These are phyloP conservation scores for Parnassius smintheus DNA, from an alignment of 2,888 invertebrate species.

Conservation along the genomic window DNA sequence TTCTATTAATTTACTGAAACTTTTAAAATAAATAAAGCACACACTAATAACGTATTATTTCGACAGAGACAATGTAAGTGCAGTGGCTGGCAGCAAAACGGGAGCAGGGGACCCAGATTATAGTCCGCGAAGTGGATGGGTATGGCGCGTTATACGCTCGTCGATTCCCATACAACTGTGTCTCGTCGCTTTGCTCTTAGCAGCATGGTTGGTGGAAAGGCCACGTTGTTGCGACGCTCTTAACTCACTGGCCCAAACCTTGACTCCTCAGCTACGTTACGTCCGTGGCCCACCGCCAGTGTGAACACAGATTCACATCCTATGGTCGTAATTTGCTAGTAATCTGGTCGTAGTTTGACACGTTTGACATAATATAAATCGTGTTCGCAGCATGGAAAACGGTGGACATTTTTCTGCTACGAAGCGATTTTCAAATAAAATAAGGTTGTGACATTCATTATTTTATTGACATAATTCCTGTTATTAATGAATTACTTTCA, in stretches of 20 bases:
- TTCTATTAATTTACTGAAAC: too few relatives aligned
- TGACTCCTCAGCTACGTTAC: slow-evolving; percentile 90
- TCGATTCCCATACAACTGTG: slow-evolving; percentile 90
- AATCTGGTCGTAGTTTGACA: neutral
- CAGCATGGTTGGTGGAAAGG: slow-evolving; percentile 87
- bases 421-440: slow-evolving; percentile 6
- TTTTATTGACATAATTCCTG: slow-evolving; percentile 25
- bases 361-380: neutral
- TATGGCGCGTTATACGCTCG: slow-evolving; percentile 88
- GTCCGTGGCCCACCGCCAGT: slow-evolving; percentile 91
- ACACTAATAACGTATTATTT: slow-evolving; percentile 4
- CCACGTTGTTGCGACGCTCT: slow-evolving; percentile 90
- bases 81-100: slow-evolving; percentile 69
- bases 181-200: slow-evolving; percentile 86
- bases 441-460: slow-evolving; percentile 23
- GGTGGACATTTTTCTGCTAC: neutral
- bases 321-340: slow-evolving; percentile 4
- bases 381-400: neutral
- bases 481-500: slow-evolving; percentile 1
- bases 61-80: slow-evolving; percentile 48
- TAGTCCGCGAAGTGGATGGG: slow-evolving; percentile 81
- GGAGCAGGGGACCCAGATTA: slow-evolving; percentile 81
- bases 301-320: slow-evolving; percentile 32
- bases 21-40: too few relatives aligned
- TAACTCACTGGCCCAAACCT: slow-evolving; percentile 87